Base-by-base conservation (phyloP, 1,140 invertebrate species). In the Kradibia gibbosae region DNA sequence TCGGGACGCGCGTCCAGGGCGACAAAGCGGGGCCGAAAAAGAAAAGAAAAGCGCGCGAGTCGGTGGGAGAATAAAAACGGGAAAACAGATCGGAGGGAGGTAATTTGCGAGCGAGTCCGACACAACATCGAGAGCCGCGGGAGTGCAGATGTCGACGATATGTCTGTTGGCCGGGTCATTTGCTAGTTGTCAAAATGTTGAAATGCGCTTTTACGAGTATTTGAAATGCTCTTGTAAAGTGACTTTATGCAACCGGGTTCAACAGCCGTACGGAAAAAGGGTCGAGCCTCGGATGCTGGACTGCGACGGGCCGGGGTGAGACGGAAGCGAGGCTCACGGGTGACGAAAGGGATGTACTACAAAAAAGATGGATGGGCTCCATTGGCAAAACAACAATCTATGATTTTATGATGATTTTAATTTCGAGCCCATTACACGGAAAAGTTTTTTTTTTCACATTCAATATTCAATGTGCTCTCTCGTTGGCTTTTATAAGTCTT, bases 201-300 rank as follows among this genome's bases (percentile, higher is more conserved):
- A 77, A 81, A 76, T 77, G 80, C 65, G 73, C 80, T 81, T 81
- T 81, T 81, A 81, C 80, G 80, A 81, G 80, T 65, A 70, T 81
- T 81, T 81, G 80, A 81, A 81, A 81, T 71, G 65, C 80, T 71
- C 80, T 77, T 48, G 62, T 65, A 70, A 74, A 62, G 20, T 50
- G 45, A 81, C 36, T 81, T 81, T 73, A 62, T 55, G 73, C 72
- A 74, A 48, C 20, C 70, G 71, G 22, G 70, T 71, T 45, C 67
- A 79, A 57, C 65, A 65, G 31, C 60, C 62, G 60, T 34, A 42
- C 3, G 28, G 57, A 65, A 77, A 48, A 77, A 62, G 57, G 53
- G 73, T 57, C 25, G 10, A 48, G 20, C 22, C 10, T 15, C 22
- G n/a, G 20, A 1, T 7, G 39, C 22, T 13, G 71, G 28, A n/a